phyloP scores from a whole-genome alignment of 2,113 vertebrate genomes.

The Vulpes ferrilata region DNA sequence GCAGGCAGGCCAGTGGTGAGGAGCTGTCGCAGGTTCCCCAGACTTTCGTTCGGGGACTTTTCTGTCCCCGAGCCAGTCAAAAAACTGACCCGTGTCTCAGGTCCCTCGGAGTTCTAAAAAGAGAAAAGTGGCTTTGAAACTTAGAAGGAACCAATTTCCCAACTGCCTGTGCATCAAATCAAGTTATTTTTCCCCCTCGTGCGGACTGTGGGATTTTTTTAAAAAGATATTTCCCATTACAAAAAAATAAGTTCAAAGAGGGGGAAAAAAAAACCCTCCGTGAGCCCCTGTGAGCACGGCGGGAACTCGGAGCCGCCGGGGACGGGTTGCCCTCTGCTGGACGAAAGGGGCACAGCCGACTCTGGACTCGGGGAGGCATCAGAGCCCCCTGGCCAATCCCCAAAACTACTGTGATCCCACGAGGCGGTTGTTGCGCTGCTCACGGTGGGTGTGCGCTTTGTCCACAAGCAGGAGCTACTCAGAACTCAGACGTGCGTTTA shows the following conservation, averaged over 20 bases:
- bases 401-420: rapidly evolving
- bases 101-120: background rate
- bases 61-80: background rate
- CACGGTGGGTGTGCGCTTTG: background rate
- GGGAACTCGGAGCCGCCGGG: background rate
- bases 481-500: background rate
- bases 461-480: background rate
- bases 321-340: slow-evolving; percentile 68
- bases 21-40: rapidly evolving
- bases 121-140: background rate
- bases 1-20: background rate
- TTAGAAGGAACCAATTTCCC: background rate
- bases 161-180: background rate
- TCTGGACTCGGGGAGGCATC: rapidly evolving
- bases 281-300: rapidly evolving
- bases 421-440: rapidly evolving
- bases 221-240: background rate
- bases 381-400: too few species aligned
- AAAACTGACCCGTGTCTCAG: background rate
- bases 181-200: background rate
- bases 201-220: background rate
- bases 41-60: background rate
- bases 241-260: slow-evolving; percentile 14
- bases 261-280: background rate
- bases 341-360: rapidly evolving